Conservation (phyloP, 2,113 vertebrate genomes). For the Gymnogyps californianus region DNA sequence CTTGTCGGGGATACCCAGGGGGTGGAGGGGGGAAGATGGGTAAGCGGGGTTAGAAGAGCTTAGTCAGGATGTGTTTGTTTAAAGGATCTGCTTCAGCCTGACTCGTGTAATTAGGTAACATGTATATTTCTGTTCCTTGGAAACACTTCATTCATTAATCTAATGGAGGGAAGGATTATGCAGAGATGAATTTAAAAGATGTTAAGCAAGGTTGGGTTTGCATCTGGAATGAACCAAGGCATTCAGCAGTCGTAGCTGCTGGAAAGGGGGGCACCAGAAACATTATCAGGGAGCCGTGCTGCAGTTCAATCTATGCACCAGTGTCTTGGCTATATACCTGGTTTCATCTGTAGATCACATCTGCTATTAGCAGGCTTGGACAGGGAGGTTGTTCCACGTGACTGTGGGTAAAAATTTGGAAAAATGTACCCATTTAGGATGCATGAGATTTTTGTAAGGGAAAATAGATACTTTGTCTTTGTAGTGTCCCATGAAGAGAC, state of each 20-base stretch:
- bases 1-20: not conserved
- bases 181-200: not conserved
- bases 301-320: not conserved
- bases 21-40: not conserved
- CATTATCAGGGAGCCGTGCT: not conserved
- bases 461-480: not conserved
- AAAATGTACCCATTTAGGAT: not conserved
- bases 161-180: constrained; percentile 24
- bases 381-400: not conserved
- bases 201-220: not conserved
- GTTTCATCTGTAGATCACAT: not conserved
- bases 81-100: constrained; percentile 42
- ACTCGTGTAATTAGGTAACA: constrained; percentile 44
- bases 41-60: constrained; percentile 3
- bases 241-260: not conserved
- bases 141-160: constrained; percentile 28
- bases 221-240: not conserved
- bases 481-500: not conserved
- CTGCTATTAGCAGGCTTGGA: not conserved
- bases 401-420: not conserved
- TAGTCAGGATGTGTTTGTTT: constrained; percentile 30
- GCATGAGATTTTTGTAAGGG: not conserved
- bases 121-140: constrained; percentile 8
- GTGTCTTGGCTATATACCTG: not conserved
- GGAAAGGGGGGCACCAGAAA: not conserved